Evolutionary conservation across 2,113 vertebrate species (phyloP).

Genomic region (Hiodon tergisus): DNA sequence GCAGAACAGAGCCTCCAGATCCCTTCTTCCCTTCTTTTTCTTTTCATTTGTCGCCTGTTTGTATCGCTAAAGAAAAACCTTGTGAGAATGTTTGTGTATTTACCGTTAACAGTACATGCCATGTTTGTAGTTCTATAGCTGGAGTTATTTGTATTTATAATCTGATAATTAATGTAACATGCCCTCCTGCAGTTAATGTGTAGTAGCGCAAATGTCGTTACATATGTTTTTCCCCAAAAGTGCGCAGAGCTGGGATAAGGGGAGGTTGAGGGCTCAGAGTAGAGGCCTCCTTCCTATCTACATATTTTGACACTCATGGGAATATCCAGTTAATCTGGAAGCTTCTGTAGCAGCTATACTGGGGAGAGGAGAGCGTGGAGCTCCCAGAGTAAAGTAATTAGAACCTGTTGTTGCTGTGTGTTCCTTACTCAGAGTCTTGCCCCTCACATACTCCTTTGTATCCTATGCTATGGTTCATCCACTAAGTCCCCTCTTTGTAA

Average conservation of each 20-base stretch:
- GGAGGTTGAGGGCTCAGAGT: neutral
- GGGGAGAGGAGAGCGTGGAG: slow-evolving; percentile 33
- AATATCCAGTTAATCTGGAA: neutral
- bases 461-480: slow-evolving; percentile 57
- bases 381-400: slow-evolving; percentile 51
- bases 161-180: no score
- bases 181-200: no score
- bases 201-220: no score
- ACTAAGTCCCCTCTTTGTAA: slow-evolving; percentile 42
- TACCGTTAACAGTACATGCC: no score
- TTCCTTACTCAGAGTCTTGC: slow-evolving; percentile 43
- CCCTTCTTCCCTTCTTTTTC: no score
- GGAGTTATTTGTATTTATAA: no score
- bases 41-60: no score
- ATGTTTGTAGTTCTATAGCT: no score
- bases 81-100: no score
- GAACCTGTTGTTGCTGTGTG: slow-evolving; percentile 39
- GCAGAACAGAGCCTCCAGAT: no score
- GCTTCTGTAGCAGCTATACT: neutral
- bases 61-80: no score
- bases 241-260: neutral
- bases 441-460: slow-evolving; percentile 44
- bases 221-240: neutral
- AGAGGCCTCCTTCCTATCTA: neutral
- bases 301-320: neutral